Base-by-base conservation (phyloP, 2,113 vertebrate species). In the Pelmatolapia mariae region DNA sequence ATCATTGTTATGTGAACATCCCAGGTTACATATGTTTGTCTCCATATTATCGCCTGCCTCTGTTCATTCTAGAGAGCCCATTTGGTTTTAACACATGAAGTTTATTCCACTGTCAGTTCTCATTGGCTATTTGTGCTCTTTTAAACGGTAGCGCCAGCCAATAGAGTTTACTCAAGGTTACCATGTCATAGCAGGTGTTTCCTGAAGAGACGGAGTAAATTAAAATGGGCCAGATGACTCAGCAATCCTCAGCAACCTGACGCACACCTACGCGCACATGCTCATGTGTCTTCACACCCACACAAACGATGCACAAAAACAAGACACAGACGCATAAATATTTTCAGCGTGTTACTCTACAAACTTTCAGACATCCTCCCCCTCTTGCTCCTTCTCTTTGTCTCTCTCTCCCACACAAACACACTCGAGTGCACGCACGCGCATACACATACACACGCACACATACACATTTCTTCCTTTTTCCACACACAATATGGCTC, bases 81-180 rank as follows among this genome's bases (percentile, higher is more conserved):
- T 86, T 89, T 50, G 66, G 84, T 19, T 82, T 76, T 19, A 68
- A 87, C 85, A 87, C 53, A 16, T 33, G 68, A 80, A 53, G 57
- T 88, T 84, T 19, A 79, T 88, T 89, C 61, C 33, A 16, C 91
- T 89, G 80, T 88, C 89, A 89, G 76, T 68, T 90, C 81, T 76
- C 84, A 83, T 86, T 78, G 86, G 91, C 82, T 80, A 8, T 76
- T 68, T 47, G 31, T 40, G 24, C 81, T 76, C 36, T 54, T 84
- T 84, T 88, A 89, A 92, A 87, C 8, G 36, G 16, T 80, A 54
- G 66, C 45, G 36, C 7, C n/a, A 90, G 90, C 90, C 90, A 90
- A 85, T 90, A 91, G 89, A 92, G 88, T 90, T 89, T 89, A 93
- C 82, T 84, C 89, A 93, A 93, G 90, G 94, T 93, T 92, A 91